Conservation (phyloP, 2,113 vertebrate species). For the Oenanthe oenanthe region DNA sequence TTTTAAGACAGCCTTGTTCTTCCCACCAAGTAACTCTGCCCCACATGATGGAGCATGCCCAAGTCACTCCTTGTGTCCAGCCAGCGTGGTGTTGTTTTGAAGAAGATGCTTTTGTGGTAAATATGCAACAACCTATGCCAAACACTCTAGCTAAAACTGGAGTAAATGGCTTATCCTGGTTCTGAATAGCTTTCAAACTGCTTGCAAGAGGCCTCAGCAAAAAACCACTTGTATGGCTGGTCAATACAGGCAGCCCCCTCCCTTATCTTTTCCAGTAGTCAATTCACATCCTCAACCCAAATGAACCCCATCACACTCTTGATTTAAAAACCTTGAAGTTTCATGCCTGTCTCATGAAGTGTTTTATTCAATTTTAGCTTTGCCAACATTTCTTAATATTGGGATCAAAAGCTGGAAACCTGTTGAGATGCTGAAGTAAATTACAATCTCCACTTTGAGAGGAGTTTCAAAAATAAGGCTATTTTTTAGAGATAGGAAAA, state of each 20-base stretch:
- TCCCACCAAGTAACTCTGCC: background rate
- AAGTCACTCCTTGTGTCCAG: background rate
- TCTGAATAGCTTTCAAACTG: background rate
- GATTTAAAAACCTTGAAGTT: background rate
- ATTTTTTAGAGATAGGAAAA: background rate
- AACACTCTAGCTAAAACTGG: background rate
- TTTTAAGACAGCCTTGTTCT: accelerated
- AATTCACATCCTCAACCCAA: accelerated
- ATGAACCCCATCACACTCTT: background rate
- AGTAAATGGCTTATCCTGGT: background rate
- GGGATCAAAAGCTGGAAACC: background rate
- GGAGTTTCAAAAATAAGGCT: background rate
- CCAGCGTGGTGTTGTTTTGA: background rate
- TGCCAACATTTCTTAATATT: background rate
- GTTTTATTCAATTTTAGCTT: background rate
- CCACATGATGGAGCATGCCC: background rate
- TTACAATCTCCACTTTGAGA: background rate
- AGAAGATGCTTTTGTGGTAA: background rate
- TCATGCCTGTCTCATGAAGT: background rate
- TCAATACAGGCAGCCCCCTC: background rate
- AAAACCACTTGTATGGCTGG: background rate
- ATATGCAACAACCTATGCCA: background rate
- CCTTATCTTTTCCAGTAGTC: background rate
- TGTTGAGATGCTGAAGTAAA: background rate
- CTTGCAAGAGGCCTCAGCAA: background rate